These are phyloP conservation scores for Tokudaia muenninki DNA, from an alignment of 2,797 vertebrate genomes.

Conservation along the genomic window DNA sequence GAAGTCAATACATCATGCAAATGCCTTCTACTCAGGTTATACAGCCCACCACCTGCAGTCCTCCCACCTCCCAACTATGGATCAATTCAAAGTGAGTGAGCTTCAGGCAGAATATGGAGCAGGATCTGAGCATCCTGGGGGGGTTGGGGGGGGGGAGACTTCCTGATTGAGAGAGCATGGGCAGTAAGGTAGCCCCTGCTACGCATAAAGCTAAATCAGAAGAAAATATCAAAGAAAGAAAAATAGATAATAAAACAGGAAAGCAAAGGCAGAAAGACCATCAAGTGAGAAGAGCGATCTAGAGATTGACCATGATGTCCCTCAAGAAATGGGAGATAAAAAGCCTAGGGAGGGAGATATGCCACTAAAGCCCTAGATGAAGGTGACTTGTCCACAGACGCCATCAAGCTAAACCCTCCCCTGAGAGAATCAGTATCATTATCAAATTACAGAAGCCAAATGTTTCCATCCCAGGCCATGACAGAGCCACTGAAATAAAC, in stretches of 20 bases:
- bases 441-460: conserved; percentile 97
- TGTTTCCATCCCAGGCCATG: conserved; percentile 96
- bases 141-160: no score
- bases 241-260: not conserved
- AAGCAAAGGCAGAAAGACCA: not conserved
- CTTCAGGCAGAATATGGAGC: no score
- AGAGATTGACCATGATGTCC: not conserved
- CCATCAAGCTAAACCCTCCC: conserved; percentile 96
- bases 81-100: no score
- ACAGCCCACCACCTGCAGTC: no score
- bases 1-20: not conserved
- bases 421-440: conserved; percentile 97
- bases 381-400: conserved; percentile 96
- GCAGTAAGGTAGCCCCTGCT: not conserved
- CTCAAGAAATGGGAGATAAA: not conserved
- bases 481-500: conserved; percentile 97
- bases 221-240: not conserved
- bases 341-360: no score
- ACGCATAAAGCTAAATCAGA: not conserved
- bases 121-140: no score
- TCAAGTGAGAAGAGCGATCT: not conserved
- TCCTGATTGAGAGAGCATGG: no score
- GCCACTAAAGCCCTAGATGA: no score
- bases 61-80: no score
- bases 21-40: no score